Base-by-base conservation (phyloP, 1,140 invertebrate species). In the Cyphomyrmex costatus region DNA sequence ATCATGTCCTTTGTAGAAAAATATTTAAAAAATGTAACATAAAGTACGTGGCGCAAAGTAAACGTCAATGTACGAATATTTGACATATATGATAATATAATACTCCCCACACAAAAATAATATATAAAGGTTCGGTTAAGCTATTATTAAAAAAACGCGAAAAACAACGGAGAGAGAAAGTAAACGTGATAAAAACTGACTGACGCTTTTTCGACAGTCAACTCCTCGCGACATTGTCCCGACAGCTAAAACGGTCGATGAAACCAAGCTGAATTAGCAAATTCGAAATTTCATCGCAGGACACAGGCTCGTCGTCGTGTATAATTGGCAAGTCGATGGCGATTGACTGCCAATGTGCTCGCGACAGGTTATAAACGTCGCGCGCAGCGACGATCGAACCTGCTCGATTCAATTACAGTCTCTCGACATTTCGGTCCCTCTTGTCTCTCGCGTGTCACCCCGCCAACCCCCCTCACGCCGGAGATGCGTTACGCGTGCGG, bases 231-330 rank as follows among this genome's bases (percentile, higher is more conserved):
- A 24, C 33, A 21, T 27, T 14, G 8, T 42, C 0, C 19, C 19
- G 53, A 24, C 36, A 65, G 24, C 58, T 19, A 63, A 42, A 78
- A 78, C 74, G 46, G 21, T 33, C 51, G 21, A 53, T 74, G n/a
- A 85, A 88, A 85, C 27, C 71, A 33, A 68, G 30, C n/a, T 42
- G 19, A 56, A 61, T 53, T 65, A 80, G 46, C 46, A 70, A 80
- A 53, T 80, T 56, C 16, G 10, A 16, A 3, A 36, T 51, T 53
- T 53, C 4, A 14, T 79, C 27, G n/a, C 7, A n/a, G 27, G 0
- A 7, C 24, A 8, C 21, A 68, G 77, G 46, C 63, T 68, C 14
- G 61, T 53, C 58, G 27, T 51, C 8, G 7, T 10, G 12, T 68
- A 68, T 68, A 68, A 80, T 80, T 80, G 46, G 30, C 63, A 53